Evolutionary conservation across 2,797 vertebrate species (phyloP).

Genomic region (Melanogrammus aeglefinus): DNA sequence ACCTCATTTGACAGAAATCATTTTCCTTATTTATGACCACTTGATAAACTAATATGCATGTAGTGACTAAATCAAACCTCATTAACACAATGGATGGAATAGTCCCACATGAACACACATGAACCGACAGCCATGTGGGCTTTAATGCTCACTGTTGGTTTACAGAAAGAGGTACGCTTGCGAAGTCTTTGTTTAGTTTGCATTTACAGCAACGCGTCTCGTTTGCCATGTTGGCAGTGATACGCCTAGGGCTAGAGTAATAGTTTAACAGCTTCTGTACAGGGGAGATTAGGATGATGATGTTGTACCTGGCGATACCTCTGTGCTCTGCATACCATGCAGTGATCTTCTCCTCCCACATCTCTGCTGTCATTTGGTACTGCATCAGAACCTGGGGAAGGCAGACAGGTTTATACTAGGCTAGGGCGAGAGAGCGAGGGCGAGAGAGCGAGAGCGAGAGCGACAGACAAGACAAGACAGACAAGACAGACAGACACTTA

Average conservation of each 20-base stretch:
- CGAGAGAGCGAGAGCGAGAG: neutral
- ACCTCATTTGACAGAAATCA: no score
- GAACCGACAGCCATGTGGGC: no score
- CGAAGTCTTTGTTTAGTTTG: no score
- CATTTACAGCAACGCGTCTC: no score
- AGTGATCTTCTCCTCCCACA: conserved; percentile 97
- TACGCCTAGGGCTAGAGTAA: neutral
- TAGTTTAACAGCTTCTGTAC: neutral
- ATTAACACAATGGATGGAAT: no score
- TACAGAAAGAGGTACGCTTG: no score
- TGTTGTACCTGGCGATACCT: conserved; percentile 85
- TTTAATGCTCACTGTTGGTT: no score
- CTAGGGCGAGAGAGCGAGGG: neutral
- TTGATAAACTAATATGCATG: no score
- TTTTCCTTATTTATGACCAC: no score
- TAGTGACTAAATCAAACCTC: no score
- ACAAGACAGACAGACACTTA: conserved; percentile 37
- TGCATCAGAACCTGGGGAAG: conserved; percentile 69
- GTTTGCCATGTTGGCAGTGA: no score
- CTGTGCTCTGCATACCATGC: conserved; percentile 92
- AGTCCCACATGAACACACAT: no score
- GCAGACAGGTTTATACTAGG: neutral
- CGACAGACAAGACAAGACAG: neutral
- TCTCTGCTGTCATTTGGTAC: conserved; percentile 93
- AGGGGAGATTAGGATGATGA: neutral